Evolutionary conservation across 2,797 vertebrate species (phyloP), one percentile per base, ranked within the genome.

Genomic region (Peromyscus eremicus): DNA sequence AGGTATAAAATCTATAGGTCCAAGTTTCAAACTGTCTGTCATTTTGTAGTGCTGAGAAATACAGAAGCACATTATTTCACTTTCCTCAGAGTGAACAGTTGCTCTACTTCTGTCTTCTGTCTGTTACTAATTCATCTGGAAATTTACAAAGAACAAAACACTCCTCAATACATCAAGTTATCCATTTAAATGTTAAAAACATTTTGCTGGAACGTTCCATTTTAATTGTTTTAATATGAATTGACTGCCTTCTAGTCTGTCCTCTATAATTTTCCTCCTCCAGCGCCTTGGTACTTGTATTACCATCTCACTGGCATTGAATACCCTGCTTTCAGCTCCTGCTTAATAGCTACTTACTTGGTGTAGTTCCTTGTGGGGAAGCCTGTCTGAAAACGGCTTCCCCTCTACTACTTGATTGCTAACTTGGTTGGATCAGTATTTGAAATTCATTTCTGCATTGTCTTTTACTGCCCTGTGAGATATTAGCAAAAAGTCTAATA

Each of bases 1-100:
- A 88, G 6, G 5, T 66, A 81, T 43, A 96, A 60, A 92, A 91
- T 95, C 62, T 92, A 0, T 19, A 83, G 37, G 43, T 34, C 49
- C 92, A 46, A 82, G 23, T 93, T 92, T 70, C 40, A 91, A 10
- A 88, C 96, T 91, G 87, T 75, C 49, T 71, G 95, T 85, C n/a
- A 88, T 52, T 70, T 93, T 62, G 46, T 3, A 40, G 32, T 94
- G 62, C n/a, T 77, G 37, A 94, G 14, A 82, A 91, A 70, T 83
- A 75, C 40, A 85, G n/a, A 55, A 64, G 10, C 64, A 96, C n/a
- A 43, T 40, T 85, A 29, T 75, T 82, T 89, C 91, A 19, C 68
- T 92, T 95, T 83, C 55, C 75, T 66, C 29, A 0, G 55, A 86
- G n/a, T 96, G 75, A 89, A 57, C 66, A 91, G 57, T 71, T 82